Evolutionary conservation across 92 coral and sea anemone genomes (phyloP).

Genomic region (Nematostella vectensis): DNA sequence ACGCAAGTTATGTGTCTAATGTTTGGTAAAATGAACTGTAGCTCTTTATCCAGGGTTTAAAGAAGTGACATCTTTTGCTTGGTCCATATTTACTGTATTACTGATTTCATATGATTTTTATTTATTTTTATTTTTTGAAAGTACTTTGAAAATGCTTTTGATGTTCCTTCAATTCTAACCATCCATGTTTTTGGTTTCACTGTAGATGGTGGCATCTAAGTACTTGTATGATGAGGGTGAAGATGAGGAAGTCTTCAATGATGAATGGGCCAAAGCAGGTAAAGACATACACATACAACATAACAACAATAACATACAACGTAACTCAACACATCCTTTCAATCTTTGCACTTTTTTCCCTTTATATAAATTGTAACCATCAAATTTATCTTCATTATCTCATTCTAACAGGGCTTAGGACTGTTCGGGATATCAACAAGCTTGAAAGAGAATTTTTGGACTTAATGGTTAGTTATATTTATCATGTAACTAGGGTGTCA

Average conservation of each 20-base stretch:
- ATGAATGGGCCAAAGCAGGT: slow-evolving; percentile 99
- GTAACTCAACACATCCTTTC: too few relatives aligned
- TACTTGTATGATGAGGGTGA: slow-evolving; percentile 98
- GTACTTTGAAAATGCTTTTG: too few relatives aligned
- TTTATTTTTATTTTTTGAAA: neutral
- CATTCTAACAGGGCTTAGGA: slow-evolving; percentile 55
- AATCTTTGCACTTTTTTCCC: too few relatives aligned
- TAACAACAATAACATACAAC: neutral
- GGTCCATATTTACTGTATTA: neutral
- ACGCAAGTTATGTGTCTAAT: too few relatives aligned
- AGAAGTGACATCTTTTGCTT: neutral
- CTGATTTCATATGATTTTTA: neutral
- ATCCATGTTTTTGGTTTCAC: too few relatives aligned
- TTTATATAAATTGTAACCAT: too few relatives aligned
- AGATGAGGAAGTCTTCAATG: slow-evolving; percentile 88
- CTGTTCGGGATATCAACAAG: slow-evolving; percentile 71
- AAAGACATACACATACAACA: slow-evolving; percentile 1
- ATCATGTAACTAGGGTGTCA: too few relatives aligned
- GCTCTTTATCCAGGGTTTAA: too few relatives aligned
- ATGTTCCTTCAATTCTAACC: too few relatives aligned
- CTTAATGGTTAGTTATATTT: slow-evolving; percentile 58
- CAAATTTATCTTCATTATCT: too few relatives aligned
- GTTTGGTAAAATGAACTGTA: too few relatives aligned
- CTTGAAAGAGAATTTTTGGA: slow-evolving; percentile 84
- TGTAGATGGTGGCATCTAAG: slow-evolving; percentile 94